phyloP scores from a whole-genome alignment of 2,888 invertebrate genomes.

The Melanargia galathea region DNA sequence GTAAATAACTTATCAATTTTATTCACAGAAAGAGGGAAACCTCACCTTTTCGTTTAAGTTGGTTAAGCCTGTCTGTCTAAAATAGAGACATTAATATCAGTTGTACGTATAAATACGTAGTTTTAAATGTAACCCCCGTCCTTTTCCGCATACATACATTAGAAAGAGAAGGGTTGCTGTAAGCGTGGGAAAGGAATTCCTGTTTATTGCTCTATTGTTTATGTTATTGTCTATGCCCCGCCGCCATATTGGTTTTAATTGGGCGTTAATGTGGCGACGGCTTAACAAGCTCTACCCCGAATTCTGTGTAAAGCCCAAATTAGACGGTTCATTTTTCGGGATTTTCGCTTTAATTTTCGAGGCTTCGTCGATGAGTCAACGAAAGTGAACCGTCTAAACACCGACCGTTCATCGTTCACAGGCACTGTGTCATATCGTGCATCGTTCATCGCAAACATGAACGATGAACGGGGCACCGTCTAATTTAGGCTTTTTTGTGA shows the following conservation, averaged over 20 bases:
- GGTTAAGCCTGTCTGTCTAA: constrained; percentile 2
- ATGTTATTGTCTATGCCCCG: constrained; percentile 41
- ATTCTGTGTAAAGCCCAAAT: constrained; percentile 24
- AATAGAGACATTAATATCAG: constrained; percentile 27
- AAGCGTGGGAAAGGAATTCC: constrained; percentile 56
- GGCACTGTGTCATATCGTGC: too few relatives aligned
- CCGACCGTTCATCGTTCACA: too few relatives aligned
- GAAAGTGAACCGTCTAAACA: too few relatives aligned
- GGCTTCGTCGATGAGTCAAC: too few relatives aligned
- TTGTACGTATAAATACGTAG: constrained; percentile 23
- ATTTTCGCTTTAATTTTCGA: too few relatives aligned
- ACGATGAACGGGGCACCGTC: too few relatives aligned
- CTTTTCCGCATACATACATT: constrained; percentile 31
- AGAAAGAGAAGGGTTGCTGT: constrained; percentile 43
- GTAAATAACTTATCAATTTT: too few relatives aligned
- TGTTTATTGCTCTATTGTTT: constrained; percentile 53
- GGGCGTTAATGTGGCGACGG: constrained; percentile 43
- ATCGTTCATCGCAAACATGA: too few relatives aligned
- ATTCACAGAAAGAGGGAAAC: too few relatives aligned
- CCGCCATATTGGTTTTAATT: constrained; percentile 46
- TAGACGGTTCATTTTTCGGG: too few relatives aligned
- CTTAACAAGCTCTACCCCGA: constrained; percentile 27
- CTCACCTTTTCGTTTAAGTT: too few relatives aligned
- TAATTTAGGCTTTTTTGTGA: too few relatives aligned
- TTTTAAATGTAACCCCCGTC: constrained; percentile 20